Percentiles rank a stretch among this genome's conserved stretches.
Evolutionary conservation across 2,113 vertebrate species (phyloP).

Genomic region (Smithornis capensis): DNA sequence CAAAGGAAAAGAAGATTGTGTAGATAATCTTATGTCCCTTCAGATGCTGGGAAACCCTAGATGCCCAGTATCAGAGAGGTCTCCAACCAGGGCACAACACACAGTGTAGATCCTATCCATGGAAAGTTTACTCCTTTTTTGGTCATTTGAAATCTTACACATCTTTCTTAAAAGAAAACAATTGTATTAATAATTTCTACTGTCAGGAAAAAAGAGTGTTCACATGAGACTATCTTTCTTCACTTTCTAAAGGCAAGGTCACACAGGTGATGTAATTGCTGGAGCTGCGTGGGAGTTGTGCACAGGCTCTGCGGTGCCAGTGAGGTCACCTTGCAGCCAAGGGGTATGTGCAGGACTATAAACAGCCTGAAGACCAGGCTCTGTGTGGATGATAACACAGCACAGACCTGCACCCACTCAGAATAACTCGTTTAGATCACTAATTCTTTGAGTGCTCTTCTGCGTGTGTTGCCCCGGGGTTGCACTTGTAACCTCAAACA

Average conservation of each 20-base stretch:
- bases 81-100: not conserved
- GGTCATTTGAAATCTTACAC: not conserved
- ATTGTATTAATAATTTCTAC: not conserved
- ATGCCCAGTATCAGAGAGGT: not conserved
- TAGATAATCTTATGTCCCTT: not conserved
- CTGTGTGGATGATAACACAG: accelerated
- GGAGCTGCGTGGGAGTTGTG: not conserved
- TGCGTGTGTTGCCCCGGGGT: not conserved
- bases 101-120: accelerated
- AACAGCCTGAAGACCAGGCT: not conserved
- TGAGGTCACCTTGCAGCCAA: not conserved
- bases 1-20: not conserved
- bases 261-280: not conserved
- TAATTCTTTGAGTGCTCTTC: not conserved
- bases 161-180: not conserved
- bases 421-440: not conserved
- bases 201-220: not conserved
- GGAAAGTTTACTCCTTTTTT: not conserved
- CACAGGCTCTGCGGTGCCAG: not conserved
- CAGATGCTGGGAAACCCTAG: not conserved
- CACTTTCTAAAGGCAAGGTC: not conserved
- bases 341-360: not conserved
- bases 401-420: not conserved
- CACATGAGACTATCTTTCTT: not conserved
- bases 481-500: not conserved